Evolutionary conservation across 2,888 invertebrate species (phyloP).

Genomic region (Napeogenes inachia): DNA sequence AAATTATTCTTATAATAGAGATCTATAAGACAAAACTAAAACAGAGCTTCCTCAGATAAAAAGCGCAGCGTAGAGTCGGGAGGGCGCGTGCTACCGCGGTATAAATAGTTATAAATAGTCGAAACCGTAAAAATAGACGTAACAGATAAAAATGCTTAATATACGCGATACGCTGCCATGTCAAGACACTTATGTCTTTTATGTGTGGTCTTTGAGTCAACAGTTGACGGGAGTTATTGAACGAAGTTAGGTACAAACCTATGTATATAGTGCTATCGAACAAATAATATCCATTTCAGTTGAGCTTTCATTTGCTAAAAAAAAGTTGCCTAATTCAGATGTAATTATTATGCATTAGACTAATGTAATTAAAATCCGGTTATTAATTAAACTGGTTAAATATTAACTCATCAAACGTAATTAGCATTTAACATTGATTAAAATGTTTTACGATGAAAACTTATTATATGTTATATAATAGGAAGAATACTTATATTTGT

Average conservation of each 20-base stretch:
- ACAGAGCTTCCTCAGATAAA: conserved; percentile 52
- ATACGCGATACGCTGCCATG: conserved; percentile 64
- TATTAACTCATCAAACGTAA: too few species aligned
- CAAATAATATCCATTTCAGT: too few species aligned
- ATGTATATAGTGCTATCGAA: conserved; percentile 11
- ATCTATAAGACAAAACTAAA: conserved; percentile 36
- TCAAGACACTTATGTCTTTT: conserved; percentile 73
- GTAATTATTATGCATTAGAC: too few species aligned
- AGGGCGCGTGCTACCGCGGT: conserved; percentile 63
- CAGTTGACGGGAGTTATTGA: conserved; percentile 57
- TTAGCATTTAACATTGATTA: too few species aligned
- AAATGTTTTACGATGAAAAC: too few species aligned
- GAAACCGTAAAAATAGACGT: conserved; percentile 68
- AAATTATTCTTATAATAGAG: conserved; percentile 48
- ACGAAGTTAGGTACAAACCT: conserved; percentile 38
- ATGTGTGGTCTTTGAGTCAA: conserved; percentile 75
- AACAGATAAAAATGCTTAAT: conserved; percentile 71
- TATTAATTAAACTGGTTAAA: too few species aligned
- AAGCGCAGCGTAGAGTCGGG: conserved; percentile 50
- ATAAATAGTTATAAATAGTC: conserved; percentile 51
- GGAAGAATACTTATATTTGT: too few species aligned
- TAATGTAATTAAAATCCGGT: too few species aligned
- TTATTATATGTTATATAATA: too few species aligned
- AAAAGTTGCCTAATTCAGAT: too few species aligned
- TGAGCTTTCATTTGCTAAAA: too few species aligned